Percentiles rank a stretch among this genome's conserved stretches.
phyloP scores from a whole-genome alignment of 2,113 vertebrate species.

The Larimichthys polyactis region DNA sequence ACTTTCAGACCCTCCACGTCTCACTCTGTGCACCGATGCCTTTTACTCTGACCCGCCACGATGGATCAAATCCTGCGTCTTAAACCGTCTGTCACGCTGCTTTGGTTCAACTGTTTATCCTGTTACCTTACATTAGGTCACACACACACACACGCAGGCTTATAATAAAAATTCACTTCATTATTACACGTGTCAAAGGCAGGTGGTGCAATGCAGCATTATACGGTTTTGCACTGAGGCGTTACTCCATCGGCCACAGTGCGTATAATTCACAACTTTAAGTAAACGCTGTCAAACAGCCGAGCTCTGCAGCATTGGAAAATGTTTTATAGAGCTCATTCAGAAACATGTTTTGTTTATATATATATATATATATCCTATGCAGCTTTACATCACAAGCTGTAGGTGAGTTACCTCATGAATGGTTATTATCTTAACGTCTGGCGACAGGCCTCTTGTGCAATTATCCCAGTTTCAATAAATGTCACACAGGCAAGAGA shows the following conservation, averaged over 20 bases:
- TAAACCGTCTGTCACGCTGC: constrained; percentile 25
- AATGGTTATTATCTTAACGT: neutral
- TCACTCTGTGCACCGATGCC: constrained; percentile 7
- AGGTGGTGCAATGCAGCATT: neutral
- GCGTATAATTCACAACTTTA: neutral
- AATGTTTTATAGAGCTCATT: neutral
- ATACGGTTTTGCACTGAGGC: neutral
- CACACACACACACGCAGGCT: constrained; percentile 2
- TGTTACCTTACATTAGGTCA: constrained; percentile 17
- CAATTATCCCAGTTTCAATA: neutral
- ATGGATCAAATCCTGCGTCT: constrained; percentile 21
- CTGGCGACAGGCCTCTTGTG: neutral
- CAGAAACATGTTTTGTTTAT: neutral
- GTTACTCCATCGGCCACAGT: neutral
- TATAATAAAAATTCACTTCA: constrained; percentile 4
- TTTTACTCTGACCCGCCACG: neutral
- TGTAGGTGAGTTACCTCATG: neutral
- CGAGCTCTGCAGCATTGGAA: neutral
- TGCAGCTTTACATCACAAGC: neutral
- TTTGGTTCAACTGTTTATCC: constrained; percentile 31
- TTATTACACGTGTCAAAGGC: constrained; percentile 13
- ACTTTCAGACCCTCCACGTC: neutral
- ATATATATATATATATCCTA: too few species aligned
- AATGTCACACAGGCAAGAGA: neutral
- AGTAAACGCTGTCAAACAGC: constrained; percentile 8